phyloP scores from a whole-genome alignment of 2,113 vertebrate species.

The Lagopus leucura region DNA sequence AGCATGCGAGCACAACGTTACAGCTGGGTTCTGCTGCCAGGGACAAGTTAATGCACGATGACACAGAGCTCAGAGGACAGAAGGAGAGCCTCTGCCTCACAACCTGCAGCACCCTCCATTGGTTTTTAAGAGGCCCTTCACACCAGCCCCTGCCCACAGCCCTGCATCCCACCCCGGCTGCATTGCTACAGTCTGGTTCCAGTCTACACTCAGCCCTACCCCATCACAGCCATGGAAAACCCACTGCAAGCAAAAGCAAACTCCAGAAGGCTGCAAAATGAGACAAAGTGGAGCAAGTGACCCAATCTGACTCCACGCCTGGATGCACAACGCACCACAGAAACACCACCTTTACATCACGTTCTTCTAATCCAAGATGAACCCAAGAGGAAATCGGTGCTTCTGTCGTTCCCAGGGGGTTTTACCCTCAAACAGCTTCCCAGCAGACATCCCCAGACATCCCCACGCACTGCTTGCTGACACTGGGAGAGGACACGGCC shows the following conservation, averaged over 20 bases:
- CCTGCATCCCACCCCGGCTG: not conserved
- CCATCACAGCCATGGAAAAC: not conserved
- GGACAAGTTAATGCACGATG: not conserved
- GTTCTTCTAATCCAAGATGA: not conserved
- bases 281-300: not conserved
- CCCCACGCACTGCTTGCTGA: not conserved
- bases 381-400: not conserved
- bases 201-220: not conserved
- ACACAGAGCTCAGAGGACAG: not conserved
- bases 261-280: not conserved
- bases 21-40: not conserved
- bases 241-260: not conserved
- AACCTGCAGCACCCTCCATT: not conserved
- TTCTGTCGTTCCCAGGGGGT: accelerated
- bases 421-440: not conserved
- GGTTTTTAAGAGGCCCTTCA: not conserved
- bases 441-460: not conserved
- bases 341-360: not conserved
- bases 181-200: not conserved
- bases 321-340: not conserved
- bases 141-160: not conserved
- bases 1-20: accelerated
- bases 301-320: not conserved
- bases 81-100: not conserved
- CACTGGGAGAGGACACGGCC: accelerated